A percentile compares a stretch with the other conserved stretches of the same genome.
Conservation (phyloP, 2,888 invertebrate genomes). For the Lepidochitona cinerea region DNA sequence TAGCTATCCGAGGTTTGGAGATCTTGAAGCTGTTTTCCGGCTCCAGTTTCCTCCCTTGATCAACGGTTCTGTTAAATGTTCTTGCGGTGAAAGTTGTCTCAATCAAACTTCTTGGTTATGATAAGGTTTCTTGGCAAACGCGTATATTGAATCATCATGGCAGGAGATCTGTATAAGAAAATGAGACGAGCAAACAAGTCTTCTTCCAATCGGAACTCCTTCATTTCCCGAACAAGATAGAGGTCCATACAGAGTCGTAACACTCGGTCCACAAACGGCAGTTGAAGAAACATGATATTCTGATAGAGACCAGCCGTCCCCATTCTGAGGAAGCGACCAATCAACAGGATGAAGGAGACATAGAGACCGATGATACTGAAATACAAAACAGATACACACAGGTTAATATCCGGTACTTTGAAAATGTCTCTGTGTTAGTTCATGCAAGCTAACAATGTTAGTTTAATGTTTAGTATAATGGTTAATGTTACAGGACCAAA, state of each 20-base stretch:
- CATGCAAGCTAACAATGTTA: no score
- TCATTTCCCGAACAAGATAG: constrained; percentile 89
- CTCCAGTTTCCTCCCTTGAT: no score
- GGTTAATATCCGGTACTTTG: background rate
- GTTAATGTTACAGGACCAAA: no score
- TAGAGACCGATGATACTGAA: constrained; percentile 90
- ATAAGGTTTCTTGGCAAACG: constrained; percentile 42
- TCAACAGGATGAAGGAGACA: constrained; percentile 94
- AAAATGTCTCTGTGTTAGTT: no score
- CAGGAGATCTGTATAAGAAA: constrained; percentile 96
- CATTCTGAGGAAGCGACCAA: constrained; percentile 87
- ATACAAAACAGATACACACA: constrained; percentile 17
- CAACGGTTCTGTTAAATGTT: no score
- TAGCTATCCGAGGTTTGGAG: no score
- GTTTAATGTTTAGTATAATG: no score
- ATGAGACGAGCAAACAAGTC: constrained; percentile 98
- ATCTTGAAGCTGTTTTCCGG: no score
- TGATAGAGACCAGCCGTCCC: constrained; percentile 91
- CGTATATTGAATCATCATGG: constrained; percentile 89
- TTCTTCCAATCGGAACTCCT: constrained; percentile 94
- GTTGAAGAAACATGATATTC: constrained; percentile 78
- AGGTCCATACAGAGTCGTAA: constrained; percentile 76
- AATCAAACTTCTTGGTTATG: background rate
- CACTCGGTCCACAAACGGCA: constrained; percentile 76
- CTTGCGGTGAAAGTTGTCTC: no score